A percentile compares a stretch with the other conserved stretches of the same genome.
These are phyloP conservation scores for Linyphia triangularis DNA, from an alignment of 2,888 invertebrate species.

Conservation along the genomic window DNA sequence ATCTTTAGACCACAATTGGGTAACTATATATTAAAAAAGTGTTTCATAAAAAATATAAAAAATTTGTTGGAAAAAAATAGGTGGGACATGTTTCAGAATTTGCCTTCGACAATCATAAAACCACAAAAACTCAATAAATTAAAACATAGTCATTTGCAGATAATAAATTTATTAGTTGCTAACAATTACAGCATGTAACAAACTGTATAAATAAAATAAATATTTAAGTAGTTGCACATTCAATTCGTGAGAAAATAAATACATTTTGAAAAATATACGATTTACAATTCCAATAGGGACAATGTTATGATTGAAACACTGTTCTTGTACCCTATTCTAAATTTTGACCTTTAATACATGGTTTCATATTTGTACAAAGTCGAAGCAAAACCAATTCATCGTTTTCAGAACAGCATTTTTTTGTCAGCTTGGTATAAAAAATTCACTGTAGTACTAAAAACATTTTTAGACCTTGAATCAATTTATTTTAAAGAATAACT, in stretches of 20 bases:
- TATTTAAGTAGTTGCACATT: background rate
- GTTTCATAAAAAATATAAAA: too few relatives aligned
- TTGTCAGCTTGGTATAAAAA: too few relatives aligned
- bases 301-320: background rate
- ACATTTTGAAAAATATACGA: background rate
- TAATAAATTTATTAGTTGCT: constrained; percentile 14
- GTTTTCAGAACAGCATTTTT: too few relatives aligned
- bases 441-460: too few relatives aligned
- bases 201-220: constrained; percentile 6
- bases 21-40: too few relatives aligned
- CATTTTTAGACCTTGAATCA: too few relatives aligned
- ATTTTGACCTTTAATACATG: background rate
- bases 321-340: background rate
- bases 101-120: too few relatives aligned
- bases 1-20: too few relatives aligned
- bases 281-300: background rate
- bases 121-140: background rate
- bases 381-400: too few relatives aligned
- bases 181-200: background rate
- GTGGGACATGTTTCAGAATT: too few relatives aligned
- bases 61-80: too few relatives aligned
- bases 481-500: too few relatives aligned
- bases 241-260: background rate
- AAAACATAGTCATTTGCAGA: background rate
- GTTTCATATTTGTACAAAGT: background rate